Base-by-base conservation (phyloP, 2,113 vertebrate genomes). In the Odobenus rosmarus region DNA sequence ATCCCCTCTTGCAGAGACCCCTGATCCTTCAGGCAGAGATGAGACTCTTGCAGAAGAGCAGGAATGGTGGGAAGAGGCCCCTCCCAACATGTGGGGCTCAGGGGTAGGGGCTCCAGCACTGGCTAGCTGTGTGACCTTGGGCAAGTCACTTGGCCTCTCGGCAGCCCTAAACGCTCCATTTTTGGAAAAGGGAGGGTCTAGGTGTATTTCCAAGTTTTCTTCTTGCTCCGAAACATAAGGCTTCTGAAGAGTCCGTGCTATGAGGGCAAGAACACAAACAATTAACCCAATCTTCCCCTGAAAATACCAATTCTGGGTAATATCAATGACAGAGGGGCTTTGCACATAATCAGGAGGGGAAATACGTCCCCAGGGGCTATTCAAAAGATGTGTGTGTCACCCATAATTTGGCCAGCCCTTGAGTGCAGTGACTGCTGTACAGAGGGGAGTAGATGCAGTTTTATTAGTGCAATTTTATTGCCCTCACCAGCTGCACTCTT, bases 401-500 rank as follows among this genome's bases (percentile, higher is more conserved):
- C 99, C 98, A 98, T 99, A 99, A 99, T 99, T 99, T 99, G 98
- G 90, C 98, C 97, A 98, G 98, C 98, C 98, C 98, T 98, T 98
- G 97, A 98, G 97, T 98, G 96, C 97, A 79, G 98, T 98, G 98
- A 97, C 98, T 97, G 98, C 98, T 97, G 88, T 97, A 97, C 97
- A 98, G 96, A 98, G 97, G 97, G 95, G 92, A 98, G 97, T 98
- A 98, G 98, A 98, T 94, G 98, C 97, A 98, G 98, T 99, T 99
- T 99, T 99, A 99, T 99, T 99, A 98, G 98, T 57, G 96, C 96
- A 96, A 88, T 99, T 99, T 99, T 99, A 99, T 99, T 99, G 99
- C 99, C 98, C 98, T 99, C 98, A 99, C 99, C 99, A 99, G 99
- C 99, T 99, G 99, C 99, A 99, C 99, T 99, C 99, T 99, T 99